Evolutionary conservation across 2,113 vertebrate species (phyloP).

Genomic region (Stercorarius parasiticus): DNA sequence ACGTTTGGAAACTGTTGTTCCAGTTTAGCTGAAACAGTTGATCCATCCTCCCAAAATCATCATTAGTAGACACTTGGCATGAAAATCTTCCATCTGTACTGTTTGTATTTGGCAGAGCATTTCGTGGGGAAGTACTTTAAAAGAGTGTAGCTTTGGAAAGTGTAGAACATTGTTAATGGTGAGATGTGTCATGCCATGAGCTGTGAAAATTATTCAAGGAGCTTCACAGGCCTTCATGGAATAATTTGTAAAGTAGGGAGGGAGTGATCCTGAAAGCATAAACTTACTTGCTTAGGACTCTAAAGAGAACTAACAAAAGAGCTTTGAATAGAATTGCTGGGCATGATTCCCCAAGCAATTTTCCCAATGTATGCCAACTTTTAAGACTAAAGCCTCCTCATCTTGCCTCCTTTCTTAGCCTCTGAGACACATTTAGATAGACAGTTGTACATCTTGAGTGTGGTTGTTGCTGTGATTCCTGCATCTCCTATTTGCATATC

Average conservation of each 20-base stretch:
- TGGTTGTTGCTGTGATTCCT: neutral
- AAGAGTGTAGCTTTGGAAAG: neutral
- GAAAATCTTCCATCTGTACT: neutral
- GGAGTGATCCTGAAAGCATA: neutral
- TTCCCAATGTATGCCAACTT: neutral
- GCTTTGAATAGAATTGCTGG: neutral
- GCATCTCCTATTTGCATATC: neutral
- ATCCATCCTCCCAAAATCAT: neutral
- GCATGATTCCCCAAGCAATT: neutral
- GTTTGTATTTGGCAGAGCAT: neutral
- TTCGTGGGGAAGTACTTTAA: neutral
- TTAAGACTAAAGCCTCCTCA: neutral
- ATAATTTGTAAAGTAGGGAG: neutral
- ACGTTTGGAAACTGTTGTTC: neutral
- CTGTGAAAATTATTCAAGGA: conserved; percentile 21
- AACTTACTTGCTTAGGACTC: neutral
- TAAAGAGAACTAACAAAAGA: neutral
- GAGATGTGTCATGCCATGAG: neutral
- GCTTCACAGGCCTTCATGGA: conserved; percentile 14
- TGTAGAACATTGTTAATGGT: neutral
- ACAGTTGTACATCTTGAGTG: neutral
- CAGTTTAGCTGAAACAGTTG: neutral
- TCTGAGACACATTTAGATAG: neutral
- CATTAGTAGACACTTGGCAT: conserved; percentile 8
- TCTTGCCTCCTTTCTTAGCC: neutral